Evolutionary conservation across 2,888 invertebrate species (phyloP), one percentile per base, ranked within the genome.

Genomic region (Antheraea assamensis): DNA sequence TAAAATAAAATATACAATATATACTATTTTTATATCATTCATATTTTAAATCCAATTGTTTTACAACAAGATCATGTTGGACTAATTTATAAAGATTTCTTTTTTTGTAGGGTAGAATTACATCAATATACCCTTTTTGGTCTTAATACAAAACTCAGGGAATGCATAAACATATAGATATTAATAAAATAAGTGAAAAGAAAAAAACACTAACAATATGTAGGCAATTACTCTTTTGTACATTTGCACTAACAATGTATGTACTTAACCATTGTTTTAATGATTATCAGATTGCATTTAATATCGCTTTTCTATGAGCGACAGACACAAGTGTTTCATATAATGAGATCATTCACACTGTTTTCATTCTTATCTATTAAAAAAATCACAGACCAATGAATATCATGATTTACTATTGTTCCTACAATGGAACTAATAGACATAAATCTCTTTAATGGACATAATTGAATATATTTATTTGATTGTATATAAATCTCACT

Each of bases 241-340:
- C 52, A 52, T 21, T 52, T 21, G 19, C 5, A 4, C 21, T 19
- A 52, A 52, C 52, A 58, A 58, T 58, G 21, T n/a, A 58, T 24
- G 24, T 58, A 58, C 10, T 58, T 24, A 27, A n/a, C 17, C 55
- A 35, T 72, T 68, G 55, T 55, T 68, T 15, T 52, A 49, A 68
- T 55, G 13, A 52, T 47, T 72, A 70, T 72, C 68, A 68, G 70
- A 17, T 68, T 21, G 68, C 70, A 31, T 72, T 64, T 64, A 61
- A 61, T 27, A 15, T 17, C 27, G 15, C 27, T 4, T 30, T 30
- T 64, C 27, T 13, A 27, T 64, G 4, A 27, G 3, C 30, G 27
- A 64, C 3, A 5, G 27, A 30, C 3, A 64, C 17, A 64, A 4
- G 27, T 64, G 17, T 64, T 24, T 61, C 15, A 21, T 61, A 3